Evolutionary conservation across 2,797 vertebrate species (phyloP).

Genomic region (Mus caroli): DNA sequence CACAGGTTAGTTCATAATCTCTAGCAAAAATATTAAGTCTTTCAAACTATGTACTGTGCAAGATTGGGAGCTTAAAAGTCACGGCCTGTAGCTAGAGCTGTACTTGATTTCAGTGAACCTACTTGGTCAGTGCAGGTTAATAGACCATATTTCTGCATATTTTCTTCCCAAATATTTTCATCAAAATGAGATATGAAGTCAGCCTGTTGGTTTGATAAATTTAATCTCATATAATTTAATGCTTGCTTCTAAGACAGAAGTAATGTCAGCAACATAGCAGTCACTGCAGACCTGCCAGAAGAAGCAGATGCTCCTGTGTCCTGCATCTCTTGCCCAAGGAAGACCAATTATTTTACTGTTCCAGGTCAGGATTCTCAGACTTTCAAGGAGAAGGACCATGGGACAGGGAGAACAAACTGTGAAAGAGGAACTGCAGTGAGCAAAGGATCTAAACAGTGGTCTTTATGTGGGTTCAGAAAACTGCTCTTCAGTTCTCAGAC

Average conservation of each 20-base stretch:
- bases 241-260: conserved; percentile 46
- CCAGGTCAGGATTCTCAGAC: not conserved
- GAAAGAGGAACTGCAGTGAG: not conserved
- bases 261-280: not conserved
- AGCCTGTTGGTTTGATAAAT: not conserved
- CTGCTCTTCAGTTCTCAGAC: conserved; percentile 11
- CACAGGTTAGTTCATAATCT: not conserved
- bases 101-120: not conserved
- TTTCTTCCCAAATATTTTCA: not conserved
- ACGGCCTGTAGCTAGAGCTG: not conserved
- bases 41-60: not conserved
- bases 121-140: not conserved
- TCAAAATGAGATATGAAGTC: not conserved
- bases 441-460: not conserved
- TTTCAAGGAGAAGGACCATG: not conserved
- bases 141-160: not conserved
- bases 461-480: not conserved
- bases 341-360: not conserved
- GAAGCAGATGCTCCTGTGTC: not conserved
- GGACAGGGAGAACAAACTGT: not conserved
- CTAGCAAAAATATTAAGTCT: not conserved
- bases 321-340: not conserved
- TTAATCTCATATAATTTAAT: not conserved
- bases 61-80: not conserved
- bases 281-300: not conserved